Conservation (phyloP, 2,113 vertebrate genomes). For the Mormyrus iriodes region DNA sequence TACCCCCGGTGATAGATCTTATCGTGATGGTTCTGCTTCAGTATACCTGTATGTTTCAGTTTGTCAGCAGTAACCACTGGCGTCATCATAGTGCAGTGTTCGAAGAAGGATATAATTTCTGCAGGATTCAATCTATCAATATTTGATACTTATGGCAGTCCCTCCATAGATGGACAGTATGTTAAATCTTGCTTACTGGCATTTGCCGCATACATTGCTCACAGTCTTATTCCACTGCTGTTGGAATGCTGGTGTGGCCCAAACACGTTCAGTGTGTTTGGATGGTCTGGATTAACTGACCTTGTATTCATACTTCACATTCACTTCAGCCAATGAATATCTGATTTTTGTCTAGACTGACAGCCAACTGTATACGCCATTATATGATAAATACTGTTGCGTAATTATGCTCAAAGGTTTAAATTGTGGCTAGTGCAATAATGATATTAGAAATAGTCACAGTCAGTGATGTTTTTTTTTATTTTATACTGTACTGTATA, state of each 20-base stretch:
- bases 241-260: background rate
- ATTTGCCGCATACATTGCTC: background rate
- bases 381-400: background rate
- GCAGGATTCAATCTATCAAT: background rate
- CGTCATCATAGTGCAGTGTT: background rate
- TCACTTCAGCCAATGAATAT: background rate
- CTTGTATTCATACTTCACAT: background rate
- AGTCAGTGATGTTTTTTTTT: background rate
- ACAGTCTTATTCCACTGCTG: background rate
- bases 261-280: background rate
- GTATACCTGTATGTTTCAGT: background rate
- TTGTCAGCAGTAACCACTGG: background rate
- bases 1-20: background rate
- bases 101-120: background rate
- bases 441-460: background rate
- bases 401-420: background rate
- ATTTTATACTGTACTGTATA: background rate
- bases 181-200: background rate
- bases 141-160: background rate
- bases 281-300: background rate
- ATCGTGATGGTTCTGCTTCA: background rate
- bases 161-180: background rate
- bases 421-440: background rate
- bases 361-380: background rate
- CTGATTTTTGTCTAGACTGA: background rate